phyloP scores from a whole-genome alignment of 2,888 invertebrate species.

The Caenorhabditis afra region DNA sequence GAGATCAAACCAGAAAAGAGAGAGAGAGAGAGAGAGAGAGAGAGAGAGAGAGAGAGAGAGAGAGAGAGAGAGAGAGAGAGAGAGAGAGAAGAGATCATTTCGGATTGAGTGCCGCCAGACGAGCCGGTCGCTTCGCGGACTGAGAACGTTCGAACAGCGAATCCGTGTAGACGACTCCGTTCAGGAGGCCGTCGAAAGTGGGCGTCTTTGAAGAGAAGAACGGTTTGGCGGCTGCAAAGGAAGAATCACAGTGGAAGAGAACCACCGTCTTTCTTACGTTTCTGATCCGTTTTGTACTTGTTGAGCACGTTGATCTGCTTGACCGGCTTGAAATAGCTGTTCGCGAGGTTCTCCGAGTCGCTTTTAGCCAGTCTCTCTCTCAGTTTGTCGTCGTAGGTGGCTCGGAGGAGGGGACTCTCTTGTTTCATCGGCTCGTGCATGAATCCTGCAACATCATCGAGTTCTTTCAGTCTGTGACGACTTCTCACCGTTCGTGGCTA shows the following conservation, averaged over 20 bases:
- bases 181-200: constrained; percentile 75
- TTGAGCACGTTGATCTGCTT: constrained; percentile 85
- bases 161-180: constrained; percentile 79
- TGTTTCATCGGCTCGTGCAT: constrained; percentile 28
- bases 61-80: no score
- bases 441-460: constrained; percentile 14
- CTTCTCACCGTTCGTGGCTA: constrained; percentile 80
- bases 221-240: constrained; percentile 54
- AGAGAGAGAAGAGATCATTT: constrained; percentile 23
- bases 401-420: constrained; percentile 24
- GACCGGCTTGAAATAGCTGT: constrained; percentile 87
- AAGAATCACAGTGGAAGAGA: no score
- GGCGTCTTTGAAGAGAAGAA: constrained; percentile 70
- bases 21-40: no score
- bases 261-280: constrained; percentile 14
- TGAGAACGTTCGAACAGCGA: constrained; percentile 67
- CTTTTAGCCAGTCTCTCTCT: constrained; percentile 82
- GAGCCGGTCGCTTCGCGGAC: constrained; percentile 61
- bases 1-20: no score
- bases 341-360: constrained; percentile 85
- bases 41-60: no score
- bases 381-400: constrained; percentile 70
- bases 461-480: constrained; percentile 76
- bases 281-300: constrained; percentile 83
- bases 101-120: constrained; percentile 59